phyloP scores from a whole-genome alignment of 2,888 invertebrate species.

The Ellobium chinense region DNA sequence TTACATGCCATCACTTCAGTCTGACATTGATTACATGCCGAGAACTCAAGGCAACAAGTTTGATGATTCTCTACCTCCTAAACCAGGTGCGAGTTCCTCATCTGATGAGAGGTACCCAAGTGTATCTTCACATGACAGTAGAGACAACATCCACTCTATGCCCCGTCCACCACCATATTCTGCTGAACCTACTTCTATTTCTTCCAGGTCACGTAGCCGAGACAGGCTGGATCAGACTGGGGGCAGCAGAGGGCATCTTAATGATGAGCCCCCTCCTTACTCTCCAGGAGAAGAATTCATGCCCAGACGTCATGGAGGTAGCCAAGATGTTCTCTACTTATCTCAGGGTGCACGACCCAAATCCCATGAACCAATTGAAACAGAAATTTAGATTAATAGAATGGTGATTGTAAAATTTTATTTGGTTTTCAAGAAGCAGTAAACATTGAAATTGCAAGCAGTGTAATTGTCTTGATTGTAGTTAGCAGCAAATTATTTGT shows the following conservation, averaged over 20 bases:
- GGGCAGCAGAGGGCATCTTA: slow-evolving; percentile 21
- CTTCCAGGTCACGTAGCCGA: slow-evolving; percentile 21
- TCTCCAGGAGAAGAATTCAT: slow-evolving; percentile 2
- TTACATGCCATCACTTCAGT: slow-evolving; percentile 19
- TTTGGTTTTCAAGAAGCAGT: not conserved
- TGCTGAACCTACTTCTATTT: not conserved
- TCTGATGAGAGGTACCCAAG: not conserved
- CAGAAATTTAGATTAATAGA: slow-evolving; percentile 49
- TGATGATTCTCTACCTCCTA: slow-evolving; percentile 15
- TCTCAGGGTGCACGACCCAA: slow-evolving; percentile 20
- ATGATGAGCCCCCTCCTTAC: slow-evolving; percentile 32
- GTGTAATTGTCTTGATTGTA: too few species aligned
- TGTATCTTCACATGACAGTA: slow-evolving; percentile 19
- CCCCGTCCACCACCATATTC: slow-evolving; percentile 28
- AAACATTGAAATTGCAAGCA: not conserved
- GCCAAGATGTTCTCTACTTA: slow-evolving; percentile 44
- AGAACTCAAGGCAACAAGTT: slow-evolving; percentile 1
- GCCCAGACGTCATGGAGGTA: slow-evolving; percentile 1
- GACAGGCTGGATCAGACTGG: slow-evolving; percentile 32
- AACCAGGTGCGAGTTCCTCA: slow-evolving; percentile 18
- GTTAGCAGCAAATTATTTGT: too few species aligned
- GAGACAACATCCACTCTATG: not conserved
- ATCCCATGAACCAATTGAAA: slow-evolving; percentile 49
- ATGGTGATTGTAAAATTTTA: not conserved
- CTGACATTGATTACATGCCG: slow-evolving; percentile 35